A percentile compares a stretch with the other conserved stretches of the same genome.
These are phyloP conservation scores for Apantesis nais DNA, from an alignment of 2,888 invertebrate genomes.

Conservation along the genomic window DNA sequence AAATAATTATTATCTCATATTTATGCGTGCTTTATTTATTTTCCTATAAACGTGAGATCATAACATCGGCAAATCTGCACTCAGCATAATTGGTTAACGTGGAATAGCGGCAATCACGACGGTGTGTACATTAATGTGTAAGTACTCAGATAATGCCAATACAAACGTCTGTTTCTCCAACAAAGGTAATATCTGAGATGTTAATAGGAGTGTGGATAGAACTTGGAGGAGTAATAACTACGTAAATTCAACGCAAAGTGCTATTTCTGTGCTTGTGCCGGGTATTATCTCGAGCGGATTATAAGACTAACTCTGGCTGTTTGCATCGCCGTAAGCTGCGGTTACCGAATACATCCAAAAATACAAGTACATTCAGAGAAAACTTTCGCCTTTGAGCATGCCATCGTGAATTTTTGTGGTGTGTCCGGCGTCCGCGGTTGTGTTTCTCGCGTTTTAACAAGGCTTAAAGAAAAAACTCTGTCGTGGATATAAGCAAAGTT, in stretches of 20 bases:
- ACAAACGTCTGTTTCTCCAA: not conserved
- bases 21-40: too few relatives aligned
- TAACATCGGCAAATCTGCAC: not conserved
- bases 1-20: too few relatives aligned
- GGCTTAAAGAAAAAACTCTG: slow-evolving; percentile 22
- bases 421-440: slow-evolving; percentile 12
- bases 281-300: slow-evolving; percentile 16
- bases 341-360: slow-evolving; percentile 6
- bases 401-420: slow-evolving; percentile 15
- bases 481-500: slow-evolving; percentile 34
- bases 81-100: not conserved
- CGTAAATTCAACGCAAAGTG: not conserved
- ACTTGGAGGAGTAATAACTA: not conserved
- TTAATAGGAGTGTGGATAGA: not conserved
- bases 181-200: not conserved
- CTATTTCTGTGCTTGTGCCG: slow-evolving; percentile 17
- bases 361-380: slow-evolving; percentile 19
- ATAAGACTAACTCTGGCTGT: not conserved
- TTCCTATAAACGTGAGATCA: not conserved
- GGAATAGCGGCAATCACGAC: not conserved
- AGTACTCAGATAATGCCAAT: not conserved
- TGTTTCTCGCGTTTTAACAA: slow-evolving; percentile 21
- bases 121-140: not conserved
- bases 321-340: not conserved
- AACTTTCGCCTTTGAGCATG: slow-evolving; percentile 31